Evolutionary conservation across 2,113 vertebrate species (phyloP).

Genomic region (Campylorhamphus procurvoides): DNA sequence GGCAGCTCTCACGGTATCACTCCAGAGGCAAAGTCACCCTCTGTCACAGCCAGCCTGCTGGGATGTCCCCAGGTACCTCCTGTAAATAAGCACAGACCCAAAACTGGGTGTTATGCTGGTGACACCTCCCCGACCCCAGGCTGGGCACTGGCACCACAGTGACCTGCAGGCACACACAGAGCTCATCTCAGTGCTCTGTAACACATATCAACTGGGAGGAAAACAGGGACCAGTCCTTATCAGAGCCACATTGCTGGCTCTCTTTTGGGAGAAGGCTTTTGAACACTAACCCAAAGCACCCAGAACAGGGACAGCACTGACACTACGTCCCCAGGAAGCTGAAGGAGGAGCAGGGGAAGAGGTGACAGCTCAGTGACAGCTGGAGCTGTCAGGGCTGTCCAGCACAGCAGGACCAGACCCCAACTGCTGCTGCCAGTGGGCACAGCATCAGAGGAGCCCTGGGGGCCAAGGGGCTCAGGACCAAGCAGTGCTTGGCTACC

Average conservation of each 20-base stretch:
- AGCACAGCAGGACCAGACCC: not conserved
- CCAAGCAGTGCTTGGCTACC: not conserved
- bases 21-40: not conserved
- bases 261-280: not conserved
- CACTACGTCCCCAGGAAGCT: rapidly evolving
- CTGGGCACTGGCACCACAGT: not conserved
- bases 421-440: rapidly evolving
- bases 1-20: not conserved
- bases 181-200: not conserved
- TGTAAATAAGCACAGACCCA: not conserved
- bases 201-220: rapidly evolving
- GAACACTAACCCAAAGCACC: not conserved
- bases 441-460: not conserved
- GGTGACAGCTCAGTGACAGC: not conserved
- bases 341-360: not conserved
- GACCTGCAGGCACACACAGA: not conserved
- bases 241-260: not conserved
- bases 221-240: not conserved
- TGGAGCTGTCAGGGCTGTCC: not conserved
- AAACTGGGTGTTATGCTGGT: not conserved
- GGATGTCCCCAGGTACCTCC: not conserved
- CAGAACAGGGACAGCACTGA: not conserved
- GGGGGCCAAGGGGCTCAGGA: not conserved
- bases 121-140: not conserved
- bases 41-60: not conserved